Base-by-base conservation (phyloP, 2,797 vertebrate genomes). In the Danio kyathit region DNA sequence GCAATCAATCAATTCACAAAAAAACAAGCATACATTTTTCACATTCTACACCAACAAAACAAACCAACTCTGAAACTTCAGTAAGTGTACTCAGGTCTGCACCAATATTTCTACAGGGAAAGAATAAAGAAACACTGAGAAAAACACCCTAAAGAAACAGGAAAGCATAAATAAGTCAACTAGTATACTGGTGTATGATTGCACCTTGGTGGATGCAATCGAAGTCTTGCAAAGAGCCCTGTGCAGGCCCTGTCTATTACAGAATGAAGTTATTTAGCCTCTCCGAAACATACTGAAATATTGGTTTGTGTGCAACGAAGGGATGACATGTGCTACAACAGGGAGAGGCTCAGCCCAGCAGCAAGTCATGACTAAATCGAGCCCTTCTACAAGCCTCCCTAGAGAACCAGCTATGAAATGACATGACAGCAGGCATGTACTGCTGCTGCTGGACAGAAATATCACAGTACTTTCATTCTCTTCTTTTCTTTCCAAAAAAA, bases 281-380 rank as follows among this genome's bases (percentile, higher is more conserved):
- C 38, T 56, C 16, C 0, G 51, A 56, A 38, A 56, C 51, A 9
- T 71, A 4, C 38, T 71, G 69, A 71, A 71, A 56, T 56, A 56
- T 29, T 60, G 40, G n/a, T 57, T 43, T 17, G 8, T 1, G 43
- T 60, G 43, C 48, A 56, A 74, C 5, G 13, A 44, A n/a, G 8
- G 41, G 56, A 61, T 60, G 56, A 48, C 21, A 57, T 44, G 72
- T 60, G 72, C 38, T 60, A 52, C 66, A 80, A 60, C 38, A 72
- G 46, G 17, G 57, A 40, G n/a, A 60, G 43, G 51, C 70, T 54
- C 70, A n/a, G 57, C 59, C 64, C 40, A 67, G 38, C 66, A 59
- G 60, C 80, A 83, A 64, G 73, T 63, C 76, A 74, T 9, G 38
- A n/a, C 65, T 81, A 81, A 86, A 76, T 83, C 67, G 63, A 71